phyloP scores from a whole-genome alignment of 92 coral and sea anemone species.

The Palythoa heliodiscus region DNA sequence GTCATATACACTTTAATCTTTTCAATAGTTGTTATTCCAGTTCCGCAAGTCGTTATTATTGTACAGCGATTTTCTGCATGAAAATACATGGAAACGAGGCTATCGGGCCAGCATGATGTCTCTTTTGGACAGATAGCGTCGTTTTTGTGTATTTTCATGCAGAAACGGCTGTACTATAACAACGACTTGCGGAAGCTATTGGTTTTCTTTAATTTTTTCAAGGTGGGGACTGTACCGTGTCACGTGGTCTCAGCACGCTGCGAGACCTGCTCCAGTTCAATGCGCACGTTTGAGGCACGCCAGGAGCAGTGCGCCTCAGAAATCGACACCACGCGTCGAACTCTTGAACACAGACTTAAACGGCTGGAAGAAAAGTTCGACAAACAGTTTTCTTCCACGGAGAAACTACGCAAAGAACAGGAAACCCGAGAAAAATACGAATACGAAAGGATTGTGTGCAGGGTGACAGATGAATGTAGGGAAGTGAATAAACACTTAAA shows the following conservation, averaged over 20 bases:
- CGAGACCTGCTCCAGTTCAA: constrained; percentile 70
- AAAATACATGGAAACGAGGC: too few species aligned
- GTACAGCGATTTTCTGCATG: too few species aligned
- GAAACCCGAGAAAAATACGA: constrained; percentile 44
- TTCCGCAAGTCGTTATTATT: too few species aligned
- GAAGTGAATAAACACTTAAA: constrained; percentile 73
- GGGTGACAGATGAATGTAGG: constrained; percentile 80
- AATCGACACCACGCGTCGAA: constrained; percentile 91
- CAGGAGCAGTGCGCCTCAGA: constrained; percentile 95
- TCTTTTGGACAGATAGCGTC: too few species aligned
- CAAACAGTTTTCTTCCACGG: constrained; percentile 75
- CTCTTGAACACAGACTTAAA: constrained; percentile 84
- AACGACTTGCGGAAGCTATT: too few species aligned
- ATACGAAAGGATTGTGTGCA: constrained; percentile 66
- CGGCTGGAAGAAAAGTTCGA: constrained; percentile 85
- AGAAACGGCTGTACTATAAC: too few species aligned
- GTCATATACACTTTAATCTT: too few species aligned
- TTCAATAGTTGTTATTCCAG: too few species aligned
- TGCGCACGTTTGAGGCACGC: constrained; percentile 87
- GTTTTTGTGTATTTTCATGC: too few species aligned
- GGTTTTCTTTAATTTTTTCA: neutral
- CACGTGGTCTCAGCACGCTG: constrained; percentile 62
- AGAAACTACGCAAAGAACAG: constrained; percentile 55
- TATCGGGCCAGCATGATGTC: too few species aligned
- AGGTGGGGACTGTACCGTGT: constrained; percentile 44